A percentile compares a stretch with the other conserved stretches of the same genome.
Evolutionary conservation across 2,888 invertebrate genomes (phyloP).

Genomic region (Diloba caeruleocephala): DNA sequence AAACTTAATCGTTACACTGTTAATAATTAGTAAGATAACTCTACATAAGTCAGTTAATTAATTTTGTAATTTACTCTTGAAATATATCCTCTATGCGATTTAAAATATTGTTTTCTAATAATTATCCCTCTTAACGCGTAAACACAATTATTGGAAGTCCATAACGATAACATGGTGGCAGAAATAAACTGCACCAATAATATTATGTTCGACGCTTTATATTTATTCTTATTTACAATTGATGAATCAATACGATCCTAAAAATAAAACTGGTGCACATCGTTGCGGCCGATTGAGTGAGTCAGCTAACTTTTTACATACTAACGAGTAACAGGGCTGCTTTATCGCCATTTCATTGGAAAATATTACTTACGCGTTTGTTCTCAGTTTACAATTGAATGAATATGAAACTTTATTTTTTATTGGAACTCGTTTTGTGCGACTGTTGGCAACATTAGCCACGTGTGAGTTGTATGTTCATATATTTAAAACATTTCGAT

Average conservation of each 20-base stretch:
- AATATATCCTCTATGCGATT: neutral
- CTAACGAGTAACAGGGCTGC: conserved; percentile 53
- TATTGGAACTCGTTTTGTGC: conserved; percentile 23
- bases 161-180: conserved; percentile 22
- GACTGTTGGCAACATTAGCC: conserved; percentile 8
- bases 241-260: conserved; percentile 41
- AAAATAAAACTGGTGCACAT: conserved; percentile 63
- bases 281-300: conserved; percentile 60
- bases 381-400: conserved; percentile 15
- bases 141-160: conserved; percentile 9
- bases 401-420: conserved; percentile 17
- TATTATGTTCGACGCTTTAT: conserved; percentile 15
- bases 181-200: conserved; percentile 17
- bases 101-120: conserved; percentile 5
- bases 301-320: conserved; percentile 57
- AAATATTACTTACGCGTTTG: conserved; percentile 15
- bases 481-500: neutral
- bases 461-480: conserved; percentile 12
- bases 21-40: too few relatives aligned
- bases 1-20: too few relatives aligned
- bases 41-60: too few relatives aligned
- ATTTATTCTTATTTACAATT: conserved; percentile 40
- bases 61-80: neutral
- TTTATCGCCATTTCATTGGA: conserved; percentile 18
- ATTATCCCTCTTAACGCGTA: conserved; percentile 12